Evolutionary conservation across 2,888 invertebrate species (phyloP).

Genomic region (Nycteola revayana): DNA sequence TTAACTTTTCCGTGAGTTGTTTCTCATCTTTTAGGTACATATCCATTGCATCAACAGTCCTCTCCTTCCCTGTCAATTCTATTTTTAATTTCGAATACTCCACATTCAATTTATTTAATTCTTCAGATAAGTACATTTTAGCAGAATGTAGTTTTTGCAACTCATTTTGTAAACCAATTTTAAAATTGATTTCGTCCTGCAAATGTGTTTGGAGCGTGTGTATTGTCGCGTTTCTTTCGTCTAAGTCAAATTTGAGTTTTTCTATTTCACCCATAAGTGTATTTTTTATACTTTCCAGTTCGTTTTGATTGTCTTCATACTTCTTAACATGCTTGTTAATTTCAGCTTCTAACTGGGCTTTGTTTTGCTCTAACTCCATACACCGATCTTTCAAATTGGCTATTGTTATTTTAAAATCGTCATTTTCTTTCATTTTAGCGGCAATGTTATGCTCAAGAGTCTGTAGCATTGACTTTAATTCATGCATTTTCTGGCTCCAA

Average conservation of each 20-base stretch:
- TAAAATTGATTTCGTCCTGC: conserved; percentile 54
- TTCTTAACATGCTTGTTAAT: conserved; percentile 39
- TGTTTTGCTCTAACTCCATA: conserved; percentile 40
- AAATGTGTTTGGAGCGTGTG: conserved; percentile 52
- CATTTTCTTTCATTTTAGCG: conserved; percentile 43
- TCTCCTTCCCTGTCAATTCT: conserved; percentile 40
- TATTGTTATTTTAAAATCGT: conserved; percentile 37
- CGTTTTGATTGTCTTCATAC: conserved; percentile 41
- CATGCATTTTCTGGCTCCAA: conserved; percentile 40
- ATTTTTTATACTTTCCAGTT: conserved; percentile 43
- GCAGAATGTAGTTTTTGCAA: conserved; percentile 33
- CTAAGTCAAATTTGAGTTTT: conserved; percentile 42
- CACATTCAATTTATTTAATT: conserved; percentile 30
- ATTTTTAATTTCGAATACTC: conserved; percentile 29
- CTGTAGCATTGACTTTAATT: conserved; percentile 41
- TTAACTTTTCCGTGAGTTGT: conserved; percentile 23
- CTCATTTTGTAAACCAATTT: conserved; percentile 47
- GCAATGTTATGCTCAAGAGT: conserved; percentile 37
- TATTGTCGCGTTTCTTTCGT: conserved; percentile 50
- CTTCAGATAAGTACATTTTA: conserved; percentile 33
- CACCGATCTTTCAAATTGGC: conserved; percentile 38
- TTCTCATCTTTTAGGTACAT: conserved; percentile 38
- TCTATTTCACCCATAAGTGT: conserved; percentile 41
- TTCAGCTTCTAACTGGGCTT: conserved; percentile 41
- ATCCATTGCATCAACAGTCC: conserved; percentile 38